Conservation (phyloP, 1,140 invertebrate genomes). For the Drosophila auraria region DNA sequence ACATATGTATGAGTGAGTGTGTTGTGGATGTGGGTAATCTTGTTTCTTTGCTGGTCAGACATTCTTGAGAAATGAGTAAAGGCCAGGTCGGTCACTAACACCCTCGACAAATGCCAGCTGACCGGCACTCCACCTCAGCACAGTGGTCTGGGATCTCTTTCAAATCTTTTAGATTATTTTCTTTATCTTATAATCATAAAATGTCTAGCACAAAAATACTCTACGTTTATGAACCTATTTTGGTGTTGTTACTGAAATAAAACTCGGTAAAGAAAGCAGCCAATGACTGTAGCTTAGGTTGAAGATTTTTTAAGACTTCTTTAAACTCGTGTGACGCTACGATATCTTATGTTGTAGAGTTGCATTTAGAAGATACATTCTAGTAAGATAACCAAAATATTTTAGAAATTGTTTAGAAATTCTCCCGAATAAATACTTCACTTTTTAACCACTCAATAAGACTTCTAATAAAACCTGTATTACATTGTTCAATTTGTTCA, state of each 20-base stretch:
- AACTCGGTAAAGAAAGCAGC: too few relatives aligned
- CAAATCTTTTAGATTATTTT: neutral
- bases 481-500: too few relatives aligned
- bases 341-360: neutral
- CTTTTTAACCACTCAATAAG: too few relatives aligned
- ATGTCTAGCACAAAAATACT: neutral
- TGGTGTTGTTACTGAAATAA: neutral
- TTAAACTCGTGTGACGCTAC: neutral
- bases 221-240: neutral
- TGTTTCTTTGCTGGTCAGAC: slow-evolving; percentile 41
- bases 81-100: slow-evolving; percentile 56
- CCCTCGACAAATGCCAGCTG: slow-evolving; percentile 45
- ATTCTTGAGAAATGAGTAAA: slow-evolving; percentile 68
- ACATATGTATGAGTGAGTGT: slow-evolving; percentile 4
- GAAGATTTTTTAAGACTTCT: neutral
- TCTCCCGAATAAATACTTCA: too few relatives aligned
- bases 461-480: too few relatives aligned
- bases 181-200: neutral
- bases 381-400: too few relatives aligned
- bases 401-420: too few relatives aligned
- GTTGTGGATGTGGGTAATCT: slow-evolving; percentile 28
- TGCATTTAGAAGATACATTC: neutral
- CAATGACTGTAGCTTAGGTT: too few relatives aligned
- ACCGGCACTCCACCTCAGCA: slow-evolving; percentile 61
- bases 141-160: slow-evolving; percentile 47